These are phyloP conservation scores for Pollenia griseotomentosa DNA, from an alignment of 2,888 invertebrate species.

Conservation along the genomic window DNA sequence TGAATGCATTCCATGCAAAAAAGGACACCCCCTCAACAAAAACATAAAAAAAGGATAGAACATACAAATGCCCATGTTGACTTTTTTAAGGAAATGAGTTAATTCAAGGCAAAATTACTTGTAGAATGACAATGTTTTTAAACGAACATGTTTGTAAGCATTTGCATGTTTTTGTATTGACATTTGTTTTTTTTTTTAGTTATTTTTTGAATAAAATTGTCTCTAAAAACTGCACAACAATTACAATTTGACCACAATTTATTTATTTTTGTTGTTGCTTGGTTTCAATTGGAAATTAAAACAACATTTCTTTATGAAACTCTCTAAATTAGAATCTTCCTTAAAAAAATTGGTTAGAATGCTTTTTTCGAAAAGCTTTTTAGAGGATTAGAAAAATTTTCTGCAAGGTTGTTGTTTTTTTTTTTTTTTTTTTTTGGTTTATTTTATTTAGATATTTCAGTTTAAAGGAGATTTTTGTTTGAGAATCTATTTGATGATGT, in stretches of 20 bases:
- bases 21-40: background rate
- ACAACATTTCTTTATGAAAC: constrained; percentile 16
- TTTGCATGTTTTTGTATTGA: constrained; percentile 14
- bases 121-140: constrained; percentile 23
- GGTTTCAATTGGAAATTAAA: constrained; percentile 3
- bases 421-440: background rate
- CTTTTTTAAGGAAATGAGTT: constrained; percentile 41
- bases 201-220: background rate
- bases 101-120: constrained; percentile 49
- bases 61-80: background rate
- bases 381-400: constrained; percentile 10
- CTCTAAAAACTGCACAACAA: constrained; percentile 36
- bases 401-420: constrained; percentile 9
- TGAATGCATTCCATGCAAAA: constrained; percentile 3
- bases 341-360: constrained; percentile 13
- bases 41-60: too few species aligned
- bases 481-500: background rate
- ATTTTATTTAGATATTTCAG: background rate
- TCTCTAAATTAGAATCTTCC: constrained; percentile 42
- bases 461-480: constrained; percentile 1
- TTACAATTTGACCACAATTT: constrained; percentile 32
- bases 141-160: background rate
- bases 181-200: background rate
- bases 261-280: constrained; percentile 1
- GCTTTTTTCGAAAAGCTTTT: constrained; percentile 13